Evolutionary conservation across 2,888 invertebrate species (phyloP), one percentile per base, ranked within the genome.

Genomic region (Smittia sp.): DNA sequence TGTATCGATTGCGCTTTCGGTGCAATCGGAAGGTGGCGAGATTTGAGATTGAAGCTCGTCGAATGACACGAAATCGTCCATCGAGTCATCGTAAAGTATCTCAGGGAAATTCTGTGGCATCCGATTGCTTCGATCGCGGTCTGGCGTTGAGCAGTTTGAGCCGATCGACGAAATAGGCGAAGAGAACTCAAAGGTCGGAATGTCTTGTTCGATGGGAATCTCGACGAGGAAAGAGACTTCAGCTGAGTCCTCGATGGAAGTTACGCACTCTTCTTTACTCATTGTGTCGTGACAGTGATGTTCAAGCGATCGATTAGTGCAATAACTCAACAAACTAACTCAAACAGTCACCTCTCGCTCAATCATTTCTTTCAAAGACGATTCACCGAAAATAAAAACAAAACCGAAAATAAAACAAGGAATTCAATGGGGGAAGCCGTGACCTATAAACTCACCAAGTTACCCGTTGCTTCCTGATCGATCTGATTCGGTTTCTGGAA

Each of bases 41-140:
- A 69, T 69, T 52, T 69, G 69, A 11, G 69, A 69, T 54, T 69
- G 52, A 1, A 69, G 52, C 6, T 69, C 69, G 18, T 69, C 69
- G 6, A 69, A 54, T 13, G 69, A 69, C 1, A 69, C 54, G 52
- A 27, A 69, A 24, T 63, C 63, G 2, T 20, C 20, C 1, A 27
- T 52, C 27, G 52, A 18, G 18, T 32, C 20, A 1, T 20, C 4
- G 18, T 69, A n/a, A n/a, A n/a, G n/a, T n/a, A n/a, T n/a, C n/a
- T n/a, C n/a, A n/a, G 52, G 18, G 22, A 15, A 18, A 58, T 69
- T 22, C 1, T 39, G 20, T 22, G 11, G 13, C 1, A n/a, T 9
- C 13, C 39, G 41, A 32, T 6, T 9, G 4, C 4, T 32, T 32
- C 32, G 3, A 6, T 32, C 32, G 9, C 32, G 52, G 1, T 69